Conservation (phyloP, 2,797 vertebrate genomes). For the Simalia tracyae region DNA sequence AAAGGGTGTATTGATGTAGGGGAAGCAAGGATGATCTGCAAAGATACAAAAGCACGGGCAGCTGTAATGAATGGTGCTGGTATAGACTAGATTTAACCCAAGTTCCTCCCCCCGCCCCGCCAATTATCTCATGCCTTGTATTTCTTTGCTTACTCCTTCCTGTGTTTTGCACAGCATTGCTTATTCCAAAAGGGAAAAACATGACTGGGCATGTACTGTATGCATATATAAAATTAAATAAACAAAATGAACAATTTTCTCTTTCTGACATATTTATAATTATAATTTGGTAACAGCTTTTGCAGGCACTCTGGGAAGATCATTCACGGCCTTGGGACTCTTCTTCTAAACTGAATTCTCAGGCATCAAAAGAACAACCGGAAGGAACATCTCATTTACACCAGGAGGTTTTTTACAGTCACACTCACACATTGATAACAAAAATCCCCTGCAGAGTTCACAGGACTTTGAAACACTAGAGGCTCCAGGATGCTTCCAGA, state of each 20-base stretch:
- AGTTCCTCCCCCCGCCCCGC: neutral
- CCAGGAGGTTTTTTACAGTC: neutral
- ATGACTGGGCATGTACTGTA: neutral
- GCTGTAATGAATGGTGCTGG: neutral
- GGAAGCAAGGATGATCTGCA: neutral
- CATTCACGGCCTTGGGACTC: neutral
- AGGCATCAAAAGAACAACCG: neutral
- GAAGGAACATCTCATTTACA: neutral
- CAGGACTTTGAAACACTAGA: neutral
- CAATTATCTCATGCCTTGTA: neutral
- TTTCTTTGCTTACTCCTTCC: neutral
- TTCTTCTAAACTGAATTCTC: neutral
- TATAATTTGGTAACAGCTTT: neutral
- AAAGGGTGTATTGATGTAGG: neutral
- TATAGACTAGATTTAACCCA: neutral
- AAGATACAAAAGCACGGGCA: neutral
- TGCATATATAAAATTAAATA: neutral
- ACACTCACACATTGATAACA: neutral
- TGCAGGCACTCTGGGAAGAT: neutral
- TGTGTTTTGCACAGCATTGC: neutral
- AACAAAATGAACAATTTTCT: neutral
- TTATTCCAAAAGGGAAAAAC: neutral
- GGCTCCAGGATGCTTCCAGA: neutral
- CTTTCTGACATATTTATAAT: neutral
- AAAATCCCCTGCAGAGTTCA: neutral